These are phyloP conservation scores for Apomyelois bistriatella DNA, from an alignment of 2,888 invertebrate species.

Conservation along the genomic window DNA sequence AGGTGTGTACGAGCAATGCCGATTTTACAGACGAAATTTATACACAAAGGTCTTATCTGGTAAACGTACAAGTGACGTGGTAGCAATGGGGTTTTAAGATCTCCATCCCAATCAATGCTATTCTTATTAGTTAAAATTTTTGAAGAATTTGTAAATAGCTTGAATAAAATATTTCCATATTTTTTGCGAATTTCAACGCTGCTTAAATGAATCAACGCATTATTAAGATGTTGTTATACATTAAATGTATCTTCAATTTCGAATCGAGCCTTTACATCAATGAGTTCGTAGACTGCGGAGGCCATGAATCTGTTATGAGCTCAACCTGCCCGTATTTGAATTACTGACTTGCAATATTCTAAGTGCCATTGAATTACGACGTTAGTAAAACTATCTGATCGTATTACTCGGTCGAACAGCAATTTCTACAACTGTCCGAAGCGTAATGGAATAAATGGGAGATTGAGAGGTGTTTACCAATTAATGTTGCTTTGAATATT, in stretches of 20 bases:
- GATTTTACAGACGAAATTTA: too few relatives aligned
- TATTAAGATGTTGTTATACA: too few relatives aligned
- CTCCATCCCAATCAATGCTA: too few relatives aligned
- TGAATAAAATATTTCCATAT: too few relatives aligned
- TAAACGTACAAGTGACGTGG: too few relatives aligned
- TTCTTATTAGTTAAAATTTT: too few relatives aligned
- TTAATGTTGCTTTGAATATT: neutral
- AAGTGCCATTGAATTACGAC: conserved; percentile 7
- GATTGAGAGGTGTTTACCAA: neutral
- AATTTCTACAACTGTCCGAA: conserved; percentile 1
- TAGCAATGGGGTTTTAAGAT: too few relatives aligned
- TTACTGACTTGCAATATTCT: conserved; percentile 16
- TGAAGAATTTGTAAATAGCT: too few relatives aligned
- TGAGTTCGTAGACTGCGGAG: neutral
- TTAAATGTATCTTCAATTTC: neutral
- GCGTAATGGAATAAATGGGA: conserved; percentile 1
- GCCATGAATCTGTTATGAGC: conserved; percentile 32
- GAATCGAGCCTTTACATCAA: conserved; percentile 15
- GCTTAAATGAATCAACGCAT: too few relatives aligned
- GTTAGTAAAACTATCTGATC: conserved; percentile 10
- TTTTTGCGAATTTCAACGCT: too few relatives aligned
- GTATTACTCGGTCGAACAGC: conserved; percentile 3
- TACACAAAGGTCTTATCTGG: too few relatives aligned
- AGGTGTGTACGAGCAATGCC: too few relatives aligned
- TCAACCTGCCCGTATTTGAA: conserved; percentile 17